Base-by-base conservation (phyloP, 2,888 invertebrate species). In the Perizoma affinitatum region DNA sequence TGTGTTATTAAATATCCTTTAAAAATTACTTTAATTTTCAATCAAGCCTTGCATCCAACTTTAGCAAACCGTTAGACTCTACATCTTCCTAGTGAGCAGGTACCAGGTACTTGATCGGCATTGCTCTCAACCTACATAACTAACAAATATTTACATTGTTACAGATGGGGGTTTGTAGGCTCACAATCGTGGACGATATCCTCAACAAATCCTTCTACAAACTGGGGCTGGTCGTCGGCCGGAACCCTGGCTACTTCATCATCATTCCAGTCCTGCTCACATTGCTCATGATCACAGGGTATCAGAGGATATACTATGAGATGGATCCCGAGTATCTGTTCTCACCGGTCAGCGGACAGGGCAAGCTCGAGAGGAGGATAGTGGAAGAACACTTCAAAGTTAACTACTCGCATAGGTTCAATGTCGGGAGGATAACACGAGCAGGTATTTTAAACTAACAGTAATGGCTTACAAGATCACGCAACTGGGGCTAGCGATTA, bases 281-380 rank as follows among this genome's bases (percentile, higher is more conserved):
- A 0, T 86, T 96, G 58, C 93, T 98, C 54, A 96, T 97, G 86
- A 94, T 96, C 84, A 98, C 98, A 34, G 98, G 98, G 54, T 97
- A 96, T 87, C 98, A 98, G 88, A 94, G 95, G 82, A 94, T 98
- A 61, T 93, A 95, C 82, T 97, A 97, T 88, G 97, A 97, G 90
- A 97, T 97, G 90, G 98, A 98, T 86, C 98, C 98, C 0, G 98
- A 98, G 84, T 98, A 98, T 87, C 93, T 98, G 11, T 98, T 98
- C 91, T 97, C 97, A 42, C 98, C 98, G 0, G 93, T 97, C 68
- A 96, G 96, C 75, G 98, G 98, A 0, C 96, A 96, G 71, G 97
- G 97, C 9, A 97, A 97, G 86, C 83, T 93, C 48, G 98, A 98
- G 81, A 93, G 98, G 70, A 94, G 95, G 35, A 94, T 97, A 54